Percentiles rank a stretch among this genome's conserved stretches.
Conservation (phyloP, 2,797 vertebrate species). For the Peromyscus aztecus region DNA sequence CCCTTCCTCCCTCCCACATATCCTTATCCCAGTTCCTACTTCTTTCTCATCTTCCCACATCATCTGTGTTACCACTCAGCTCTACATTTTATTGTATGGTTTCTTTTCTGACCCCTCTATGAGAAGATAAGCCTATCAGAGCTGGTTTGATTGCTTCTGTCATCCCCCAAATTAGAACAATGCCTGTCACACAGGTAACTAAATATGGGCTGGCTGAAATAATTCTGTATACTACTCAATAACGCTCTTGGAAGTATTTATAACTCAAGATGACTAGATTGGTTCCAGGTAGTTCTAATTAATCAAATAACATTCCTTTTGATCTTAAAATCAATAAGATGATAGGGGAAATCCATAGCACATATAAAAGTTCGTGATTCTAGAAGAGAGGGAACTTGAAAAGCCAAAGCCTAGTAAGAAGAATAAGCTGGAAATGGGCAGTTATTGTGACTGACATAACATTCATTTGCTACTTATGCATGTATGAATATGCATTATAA, state of each 20-base stretch:
- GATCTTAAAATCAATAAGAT: background rate
- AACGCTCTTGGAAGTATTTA: background rate
- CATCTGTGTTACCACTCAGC: background rate
- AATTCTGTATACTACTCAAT: background rate
- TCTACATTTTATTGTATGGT: background rate
- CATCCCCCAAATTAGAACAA: background rate
- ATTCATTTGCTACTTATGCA: background rate
- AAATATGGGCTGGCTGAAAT: background rate
- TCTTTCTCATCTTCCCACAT: background rate
- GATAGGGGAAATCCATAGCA: slow-evolving; percentile 18
- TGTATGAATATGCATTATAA: background rate
- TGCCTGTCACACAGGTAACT: background rate
- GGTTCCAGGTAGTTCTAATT: background rate
- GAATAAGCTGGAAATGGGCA: background rate
- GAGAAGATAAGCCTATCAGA: background rate
- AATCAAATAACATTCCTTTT: background rate
- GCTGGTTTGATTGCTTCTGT: background rate
- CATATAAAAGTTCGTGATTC: slow-evolving; percentile 4
- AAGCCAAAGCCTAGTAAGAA: slow-evolving; percentile 17
- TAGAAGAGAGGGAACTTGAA: background rate
- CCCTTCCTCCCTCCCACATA: background rate
- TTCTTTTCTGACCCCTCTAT: background rate
- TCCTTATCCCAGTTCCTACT: background rate
- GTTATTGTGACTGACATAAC: slow-evolving; percentile 22
- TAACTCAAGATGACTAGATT: background rate